Evolutionary conservation across 2,888 invertebrate genomes (phyloP).

Genomic region (Clepsis dumicolana): DNA sequence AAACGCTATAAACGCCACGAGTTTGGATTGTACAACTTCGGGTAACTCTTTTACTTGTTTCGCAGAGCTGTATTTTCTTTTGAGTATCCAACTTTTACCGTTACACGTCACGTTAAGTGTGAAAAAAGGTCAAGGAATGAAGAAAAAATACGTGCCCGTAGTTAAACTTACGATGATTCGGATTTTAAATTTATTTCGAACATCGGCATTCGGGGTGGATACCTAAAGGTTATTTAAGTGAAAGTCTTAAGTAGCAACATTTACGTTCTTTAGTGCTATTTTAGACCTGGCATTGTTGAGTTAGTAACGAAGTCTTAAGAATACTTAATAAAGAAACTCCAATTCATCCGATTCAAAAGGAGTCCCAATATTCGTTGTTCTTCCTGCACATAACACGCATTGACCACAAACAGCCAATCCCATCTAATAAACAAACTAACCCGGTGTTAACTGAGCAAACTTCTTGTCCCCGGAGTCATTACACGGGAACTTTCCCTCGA

Average conservation of each 20-base stretch:
- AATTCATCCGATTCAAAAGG: too few relatives aligned
- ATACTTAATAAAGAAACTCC: too few relatives aligned
- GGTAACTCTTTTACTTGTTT: background rate
- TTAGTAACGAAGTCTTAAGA: too few relatives aligned
- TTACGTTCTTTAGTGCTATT: too few relatives aligned
- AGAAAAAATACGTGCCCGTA: background rate
- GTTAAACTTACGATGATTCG: background rate
- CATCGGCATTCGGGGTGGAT: too few relatives aligned
- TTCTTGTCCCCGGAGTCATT: conserved; percentile 12
- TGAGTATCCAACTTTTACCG: background rate
- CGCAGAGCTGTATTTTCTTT: background rate
- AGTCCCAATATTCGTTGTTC: background rate
- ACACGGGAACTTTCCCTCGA: conserved; percentile 46
- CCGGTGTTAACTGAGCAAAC: conserved; percentile 11
- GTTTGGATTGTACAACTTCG: background rate
- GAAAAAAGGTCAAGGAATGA: background rate
- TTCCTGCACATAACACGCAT: background rate
- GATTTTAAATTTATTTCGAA: background rate
- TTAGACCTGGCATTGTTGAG: too few relatives aligned
- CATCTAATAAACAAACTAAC: conserved; percentile 20
- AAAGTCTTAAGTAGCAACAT: too few relatives aligned
- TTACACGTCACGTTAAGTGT: background rate
- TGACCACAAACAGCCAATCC: background rate
- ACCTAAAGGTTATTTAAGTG: too few relatives aligned
- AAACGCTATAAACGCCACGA: background rate